A percentile compares a stretch with the other conserved stretches of the same genome.
Conservation (phyloP, 2,797 vertebrate species). For the Micromesistius poutassou region DNA sequence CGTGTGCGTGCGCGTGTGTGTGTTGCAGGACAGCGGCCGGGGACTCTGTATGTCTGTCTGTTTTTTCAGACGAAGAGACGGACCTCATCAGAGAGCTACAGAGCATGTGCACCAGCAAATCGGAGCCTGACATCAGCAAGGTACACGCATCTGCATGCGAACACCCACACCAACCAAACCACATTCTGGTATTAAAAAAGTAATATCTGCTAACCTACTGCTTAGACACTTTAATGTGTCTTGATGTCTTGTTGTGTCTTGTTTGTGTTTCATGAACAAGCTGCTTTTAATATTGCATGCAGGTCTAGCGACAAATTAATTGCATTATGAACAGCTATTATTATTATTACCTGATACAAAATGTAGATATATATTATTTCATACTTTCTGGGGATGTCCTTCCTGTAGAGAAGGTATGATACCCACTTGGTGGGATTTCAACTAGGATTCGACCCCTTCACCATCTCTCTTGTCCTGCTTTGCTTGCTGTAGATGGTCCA, state of each 20-base stretch:
- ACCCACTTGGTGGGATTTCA: background rate
- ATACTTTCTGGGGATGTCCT: background rate
- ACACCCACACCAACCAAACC: constrained; percentile 9
- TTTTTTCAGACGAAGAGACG: constrained; percentile 85
- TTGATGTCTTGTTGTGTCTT: background rate
- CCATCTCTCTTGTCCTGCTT: background rate
- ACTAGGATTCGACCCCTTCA: background rate
- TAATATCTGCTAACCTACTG: background rate
- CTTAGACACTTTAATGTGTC: background rate
- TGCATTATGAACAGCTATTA: background rate
- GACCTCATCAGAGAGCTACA: constrained; percentile 89
- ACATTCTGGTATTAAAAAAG: background rate
- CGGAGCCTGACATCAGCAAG: constrained; percentile 94
- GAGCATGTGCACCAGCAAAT: constrained; percentile 93
- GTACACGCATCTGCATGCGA: constrained; percentile 54
- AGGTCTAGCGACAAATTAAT: background rate
- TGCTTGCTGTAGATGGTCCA: constrained; percentile 75
- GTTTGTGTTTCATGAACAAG: background rate
- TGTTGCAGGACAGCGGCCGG: constrained; percentile 66
- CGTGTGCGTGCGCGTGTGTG: constrained; percentile 21
- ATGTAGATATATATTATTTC: background rate
- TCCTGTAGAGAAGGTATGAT: background rate
- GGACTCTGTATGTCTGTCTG: constrained; percentile 66
- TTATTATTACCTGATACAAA: background rate
- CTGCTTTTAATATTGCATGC: background rate